Conservation (phyloP, 2,888 invertebrate genomes). For the Saturnia pavonia region DNA sequence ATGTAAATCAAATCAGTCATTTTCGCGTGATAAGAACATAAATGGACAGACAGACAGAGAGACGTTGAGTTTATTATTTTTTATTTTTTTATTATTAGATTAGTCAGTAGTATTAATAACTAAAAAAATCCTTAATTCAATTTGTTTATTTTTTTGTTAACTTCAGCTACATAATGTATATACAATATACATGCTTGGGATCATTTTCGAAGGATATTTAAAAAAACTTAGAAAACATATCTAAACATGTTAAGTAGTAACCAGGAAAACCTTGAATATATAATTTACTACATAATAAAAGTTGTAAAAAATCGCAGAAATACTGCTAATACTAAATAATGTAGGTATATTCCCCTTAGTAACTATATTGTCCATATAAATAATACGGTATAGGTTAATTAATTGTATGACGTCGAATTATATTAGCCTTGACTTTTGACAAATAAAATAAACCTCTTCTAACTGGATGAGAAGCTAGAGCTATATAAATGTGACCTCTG, state of each 20-base stretch:
- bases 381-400: slow-evolving; percentile 22
- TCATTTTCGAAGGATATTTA: background rate
- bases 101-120: background rate
- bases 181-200: too few species aligned
- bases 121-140: background rate
- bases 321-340: too few species aligned
- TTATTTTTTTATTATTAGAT: too few species aligned
- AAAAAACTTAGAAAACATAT: background rate
- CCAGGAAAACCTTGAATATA: background rate
- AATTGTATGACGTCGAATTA: slow-evolving; percentile 31
- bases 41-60: too few species aligned
- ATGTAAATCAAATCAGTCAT: too few species aligned
- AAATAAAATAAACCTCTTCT: slow-evolving; percentile 38
- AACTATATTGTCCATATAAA: background rate
- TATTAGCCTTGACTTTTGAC: slow-evolving; percentile 55
- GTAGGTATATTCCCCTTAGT: background rate
- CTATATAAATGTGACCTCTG: slow-evolving; percentile 52
- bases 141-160: background rate
- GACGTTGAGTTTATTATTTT: too few species aligned
- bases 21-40: too few species aligned
- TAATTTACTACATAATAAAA: background rate
- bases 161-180: background rate
- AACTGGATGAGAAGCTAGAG: slow-evolving; percentile 35
- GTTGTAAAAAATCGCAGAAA: background rate
- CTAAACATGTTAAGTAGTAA: background rate